Evolutionary conservation across 92 coral and sea anemone species (phyloP), one percentile per base, ranked within the genome.

Genomic region (Isaurus tuberculatus): DNA sequence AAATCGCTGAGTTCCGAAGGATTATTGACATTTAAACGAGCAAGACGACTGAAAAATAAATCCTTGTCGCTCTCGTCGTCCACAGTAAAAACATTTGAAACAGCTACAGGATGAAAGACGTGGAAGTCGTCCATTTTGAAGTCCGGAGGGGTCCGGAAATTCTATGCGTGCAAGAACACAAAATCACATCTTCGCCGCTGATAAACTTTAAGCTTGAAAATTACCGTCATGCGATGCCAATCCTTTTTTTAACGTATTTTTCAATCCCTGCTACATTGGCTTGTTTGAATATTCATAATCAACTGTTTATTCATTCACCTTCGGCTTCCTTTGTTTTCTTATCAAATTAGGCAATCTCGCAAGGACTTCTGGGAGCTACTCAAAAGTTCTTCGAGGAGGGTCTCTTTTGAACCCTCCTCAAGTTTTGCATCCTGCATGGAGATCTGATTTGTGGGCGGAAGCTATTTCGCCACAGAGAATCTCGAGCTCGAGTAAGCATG

Each of bases 11-110:
- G 75, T 26, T 83, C 86, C 26, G 83, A 57, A 40, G 60, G 30
- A 63, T 87, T 89, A 86, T 91, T 93, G 67, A 91, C 98, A 82
- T 93, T 79, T 65, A 93, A 84, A 75, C 90, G 84, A n/a, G 84
- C 81, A 1, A 93, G 91, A 6, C 95, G 94, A 63, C 83, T 69
- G 65, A 88, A 93, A 86, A 77, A 77, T 11, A 58, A 16, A 36
- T 91, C 97, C 61, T 81, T 89, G 78, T 93, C 94, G 20, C 73
- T 72, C 5, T 85, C 88, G 29, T 93, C 92, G 16, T 88, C 88
- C 28, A 93, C 86, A 20, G 73, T 87, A 91, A 93, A 93, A 19
- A 92, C 89, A 85, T 88, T 93, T 44, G 97, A 93, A 6, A 93
- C 85, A 37, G 74, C 23, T 0, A 60, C 82, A 43, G 82, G 69